phyloP scores from a whole-genome alignment of 2,888 invertebrate species.

The Melanostoma scalare region DNA sequence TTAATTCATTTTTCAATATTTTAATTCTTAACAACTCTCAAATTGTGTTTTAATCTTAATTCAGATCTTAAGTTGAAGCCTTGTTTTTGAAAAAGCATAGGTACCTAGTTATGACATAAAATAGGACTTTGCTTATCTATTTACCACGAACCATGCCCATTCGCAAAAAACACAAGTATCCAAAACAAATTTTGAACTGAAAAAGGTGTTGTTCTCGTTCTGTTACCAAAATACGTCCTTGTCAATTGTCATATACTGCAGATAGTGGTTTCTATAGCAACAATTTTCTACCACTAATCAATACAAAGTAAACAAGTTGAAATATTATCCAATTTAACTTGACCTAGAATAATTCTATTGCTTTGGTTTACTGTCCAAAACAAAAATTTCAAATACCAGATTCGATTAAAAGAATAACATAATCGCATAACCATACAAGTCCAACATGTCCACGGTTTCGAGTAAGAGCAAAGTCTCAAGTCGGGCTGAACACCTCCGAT shows the following conservation, averaged over 20 bases:
- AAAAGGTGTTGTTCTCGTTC: too few relatives aligned
- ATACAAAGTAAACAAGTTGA: slow-evolving; percentile 61
- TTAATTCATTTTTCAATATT: too few relatives aligned
- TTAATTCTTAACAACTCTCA: too few relatives aligned
- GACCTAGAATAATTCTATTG: slow-evolving; percentile 51
- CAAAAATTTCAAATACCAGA: slow-evolving; percentile 3
- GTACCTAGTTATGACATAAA: too few relatives aligned
- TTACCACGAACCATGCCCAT: too few relatives aligned
- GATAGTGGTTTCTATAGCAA: slow-evolving; percentile 34
- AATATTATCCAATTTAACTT: slow-evolving; percentile 58
- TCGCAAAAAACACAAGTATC: too few relatives aligned
- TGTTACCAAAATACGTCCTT: background rate
- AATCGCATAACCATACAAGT: background rate
- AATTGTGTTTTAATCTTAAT: too few relatives aligned
- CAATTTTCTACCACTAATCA: slow-evolving; percentile 40
- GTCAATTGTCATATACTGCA: background rate
- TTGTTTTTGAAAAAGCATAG: too few relatives aligned
- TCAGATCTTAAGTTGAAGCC: too few relatives aligned
- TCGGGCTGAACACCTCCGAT: slow-evolving; percentile 76
- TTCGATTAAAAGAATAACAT: background rate
- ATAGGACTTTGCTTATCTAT: too few relatives aligned
- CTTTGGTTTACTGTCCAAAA: slow-evolving; percentile 27
- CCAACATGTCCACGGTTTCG: slow-evolving; percentile 28
- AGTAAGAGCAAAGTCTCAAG: slow-evolving; percentile 39
- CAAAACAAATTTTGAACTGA: too few relatives aligned